Conservation (phyloP, 2,888 invertebrate species). For the Drosophila anceps region DNA sequence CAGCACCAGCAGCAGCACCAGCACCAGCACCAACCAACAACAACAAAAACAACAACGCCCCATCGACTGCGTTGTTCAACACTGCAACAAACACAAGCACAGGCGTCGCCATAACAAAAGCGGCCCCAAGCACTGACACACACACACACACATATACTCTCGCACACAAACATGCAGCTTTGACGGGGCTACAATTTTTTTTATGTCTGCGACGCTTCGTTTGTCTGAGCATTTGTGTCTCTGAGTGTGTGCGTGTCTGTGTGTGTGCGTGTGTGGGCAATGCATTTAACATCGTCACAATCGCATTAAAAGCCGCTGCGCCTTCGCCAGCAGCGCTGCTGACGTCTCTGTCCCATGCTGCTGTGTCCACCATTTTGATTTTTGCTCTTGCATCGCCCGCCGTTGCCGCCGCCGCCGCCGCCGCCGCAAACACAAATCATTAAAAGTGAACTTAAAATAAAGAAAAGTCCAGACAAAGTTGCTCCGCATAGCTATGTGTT, state of each 20-base stretch:
- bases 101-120: slow-evolving; percentile 65
- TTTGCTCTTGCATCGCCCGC: slow-evolving; percentile 66
- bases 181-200: slow-evolving; percentile 44
- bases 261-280: slow-evolving; percentile 59
- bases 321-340: slow-evolving; percentile 37
- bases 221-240: slow-evolving; percentile 37
- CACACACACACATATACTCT: slow-evolving; percentile 19
- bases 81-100: slow-evolving; percentile 56
- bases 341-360: slow-evolving; percentile 37
- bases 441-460: slow-evolving; percentile 80
- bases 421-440: slow-evolving; percentile 62
- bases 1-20: slow-evolving; percentile 4
- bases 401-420: slow-evolving; percentile 36
- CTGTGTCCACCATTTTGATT: slow-evolving; percentile 83
- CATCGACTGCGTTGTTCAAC: slow-evolving; percentile 68
- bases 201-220: slow-evolving; percentile 40
- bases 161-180: slow-evolving; percentile 42
- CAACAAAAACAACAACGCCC: slow-evolving; percentile 65
- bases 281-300: slow-evolving; percentile 82
- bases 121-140: slow-evolving; percentile 62
- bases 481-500: slow-evolving; percentile 36
- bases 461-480: slow-evolving; percentile 80
- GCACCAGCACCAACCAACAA: too few relatives aligned
- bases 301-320: slow-evolving; percentile 76
- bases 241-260: slow-evolving; percentile 11